Percentiles rank a stretch among this genome's conserved stretches.
phyloP scores from a whole-genome alignment of 2,888 invertebrate species.

The Catocala fraxini region DNA sequence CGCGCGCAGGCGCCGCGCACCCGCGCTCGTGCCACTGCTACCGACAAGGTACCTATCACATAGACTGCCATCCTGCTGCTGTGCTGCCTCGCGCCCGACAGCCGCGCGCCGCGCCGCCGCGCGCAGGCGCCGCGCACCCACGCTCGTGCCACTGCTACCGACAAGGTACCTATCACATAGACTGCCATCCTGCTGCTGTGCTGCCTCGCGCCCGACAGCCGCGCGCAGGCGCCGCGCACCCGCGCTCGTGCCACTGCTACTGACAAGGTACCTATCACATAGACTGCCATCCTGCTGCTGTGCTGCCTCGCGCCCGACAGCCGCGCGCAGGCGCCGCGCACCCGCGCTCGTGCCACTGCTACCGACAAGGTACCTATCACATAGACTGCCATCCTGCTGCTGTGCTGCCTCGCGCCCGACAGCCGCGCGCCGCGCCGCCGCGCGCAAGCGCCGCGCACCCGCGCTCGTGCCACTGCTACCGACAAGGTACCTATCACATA shows the following conservation, averaged over 20 bases:
- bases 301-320: constrained; percentile 91
- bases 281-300: constrained; percentile 83
- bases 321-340: constrained; percentile 8
- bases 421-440: constrained; percentile 66
- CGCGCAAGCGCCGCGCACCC: no score
- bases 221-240: background rate
- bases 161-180: constrained; percentile 59
- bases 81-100: constrained; percentile 91
- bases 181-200: constrained; percentile 89
- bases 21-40: no score
- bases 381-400: constrained; percentile 73
- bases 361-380: constrained; percentile 63
- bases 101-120: constrained; percentile 64
- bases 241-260: no score
- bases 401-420: constrained; percentile 92
- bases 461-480: constrained; percentile 5
- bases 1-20: constrained; percentile 4
- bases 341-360: no score
- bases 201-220: constrained; percentile 89
- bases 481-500: constrained; percentile 61
- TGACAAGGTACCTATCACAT: constrained; percentile 63
- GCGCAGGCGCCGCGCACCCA: no score
- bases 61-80: constrained; percentile 83
- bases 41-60: constrained; percentile 63
- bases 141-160: constrained; percentile 24